These are phyloP conservation scores for Scylla paramamosain DNA, from an alignment of 1,140 invertebrate genomes.

Conservation along the genomic window DNA sequence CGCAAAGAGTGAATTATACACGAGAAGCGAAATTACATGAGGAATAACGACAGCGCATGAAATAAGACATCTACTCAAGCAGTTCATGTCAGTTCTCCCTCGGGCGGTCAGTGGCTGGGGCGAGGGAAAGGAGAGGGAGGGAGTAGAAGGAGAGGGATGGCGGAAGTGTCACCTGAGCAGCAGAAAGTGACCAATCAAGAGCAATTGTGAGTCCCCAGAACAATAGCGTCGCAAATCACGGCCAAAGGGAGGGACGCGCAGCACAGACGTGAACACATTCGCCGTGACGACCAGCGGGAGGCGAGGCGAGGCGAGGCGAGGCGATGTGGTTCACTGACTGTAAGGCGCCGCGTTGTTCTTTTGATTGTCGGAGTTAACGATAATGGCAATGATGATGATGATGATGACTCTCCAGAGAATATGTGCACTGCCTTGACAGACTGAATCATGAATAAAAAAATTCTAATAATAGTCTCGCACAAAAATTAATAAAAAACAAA, in stretches of 20 bases:
- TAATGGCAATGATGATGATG: neutral
- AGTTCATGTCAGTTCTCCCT: neutral
- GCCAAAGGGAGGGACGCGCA: neutral
- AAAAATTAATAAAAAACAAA: too few relatives aligned
- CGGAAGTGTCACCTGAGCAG: neutral
- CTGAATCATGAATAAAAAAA: too few relatives aligned
- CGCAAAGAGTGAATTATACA: neutral
- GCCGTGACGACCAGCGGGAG: too few relatives aligned
- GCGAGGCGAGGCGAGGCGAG: neutral
- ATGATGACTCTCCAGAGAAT: too few relatives aligned
- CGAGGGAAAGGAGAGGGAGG: neutral
- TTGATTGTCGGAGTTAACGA: neutral
- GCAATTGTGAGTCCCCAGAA: neutral
- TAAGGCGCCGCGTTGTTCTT: neutral
- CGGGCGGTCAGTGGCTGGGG: neutral
- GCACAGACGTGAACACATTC: neutral
- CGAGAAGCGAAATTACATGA: neutral
- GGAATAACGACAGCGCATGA: neutral
- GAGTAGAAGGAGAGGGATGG: neutral
- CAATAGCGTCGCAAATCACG: slow-evolving; percentile 5
- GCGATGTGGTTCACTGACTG: neutral
- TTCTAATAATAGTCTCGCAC: too few relatives aligned
- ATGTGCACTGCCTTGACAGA: too few relatives aligned
- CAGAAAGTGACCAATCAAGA: slow-evolving; percentile 12
- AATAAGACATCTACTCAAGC: neutral